Evolutionary conservation across 2,113 vertebrate species (phyloP).

Genomic region (Pseudolaguvia tuberculata): DNA sequence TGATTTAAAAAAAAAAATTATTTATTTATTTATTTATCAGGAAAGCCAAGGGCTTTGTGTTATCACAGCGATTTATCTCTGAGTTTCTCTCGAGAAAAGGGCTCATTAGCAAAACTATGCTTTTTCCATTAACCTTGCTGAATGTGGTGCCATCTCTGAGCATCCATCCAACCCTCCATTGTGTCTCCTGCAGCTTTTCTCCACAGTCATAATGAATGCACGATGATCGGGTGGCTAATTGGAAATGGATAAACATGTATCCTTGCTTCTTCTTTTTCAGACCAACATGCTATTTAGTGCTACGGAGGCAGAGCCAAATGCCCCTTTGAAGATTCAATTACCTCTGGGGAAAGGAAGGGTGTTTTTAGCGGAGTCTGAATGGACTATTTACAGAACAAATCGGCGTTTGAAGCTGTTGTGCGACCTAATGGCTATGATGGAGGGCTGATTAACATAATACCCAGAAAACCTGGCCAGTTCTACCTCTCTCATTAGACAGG

Average conservation of each 20-base stretch:
- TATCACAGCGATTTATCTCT: slow-evolving; percentile 40
- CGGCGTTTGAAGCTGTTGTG: slow-evolving; percentile 70
- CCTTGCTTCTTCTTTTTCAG: slow-evolving; percentile 59
- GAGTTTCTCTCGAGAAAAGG: slow-evolving; percentile 38
- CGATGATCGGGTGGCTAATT: slow-evolving; percentile 59
- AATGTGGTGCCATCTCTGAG: slow-evolving; percentile 23
- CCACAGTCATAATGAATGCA: slow-evolving; percentile 55
- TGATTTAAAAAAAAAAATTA: too few relatives aligned
- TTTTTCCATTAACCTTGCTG: slow-evolving; percentile 46
- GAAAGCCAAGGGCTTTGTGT: slow-evolving; percentile 38
- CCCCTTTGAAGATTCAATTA: slow-evolving; percentile 78
- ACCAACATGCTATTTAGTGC: slow-evolving; percentile 69
- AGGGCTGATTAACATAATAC: slow-evolving; percentile 60
- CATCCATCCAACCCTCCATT: slow-evolving; percentile 36
- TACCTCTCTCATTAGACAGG: slow-evolving; percentile 37
- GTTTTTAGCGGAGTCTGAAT: slow-evolving; percentile 68
- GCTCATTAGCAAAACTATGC: slow-evolving; percentile 45
- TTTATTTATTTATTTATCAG: slow-evolving; percentile 16
- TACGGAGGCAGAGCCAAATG: slow-evolving; percentile 62
- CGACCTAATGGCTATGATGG: slow-evolving; percentile 70
- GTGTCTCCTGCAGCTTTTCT: slow-evolving; percentile 32
- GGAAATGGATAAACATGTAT: slow-evolving; percentile 67
- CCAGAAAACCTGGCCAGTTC: slow-evolving; percentile 38
- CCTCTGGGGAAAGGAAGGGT: slow-evolving; percentile 62
- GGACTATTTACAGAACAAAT: slow-evolving; percentile 76